Base-by-base conservation (phyloP, 2,797 vertebrate species). In the Ibycter americanus region DNA sequence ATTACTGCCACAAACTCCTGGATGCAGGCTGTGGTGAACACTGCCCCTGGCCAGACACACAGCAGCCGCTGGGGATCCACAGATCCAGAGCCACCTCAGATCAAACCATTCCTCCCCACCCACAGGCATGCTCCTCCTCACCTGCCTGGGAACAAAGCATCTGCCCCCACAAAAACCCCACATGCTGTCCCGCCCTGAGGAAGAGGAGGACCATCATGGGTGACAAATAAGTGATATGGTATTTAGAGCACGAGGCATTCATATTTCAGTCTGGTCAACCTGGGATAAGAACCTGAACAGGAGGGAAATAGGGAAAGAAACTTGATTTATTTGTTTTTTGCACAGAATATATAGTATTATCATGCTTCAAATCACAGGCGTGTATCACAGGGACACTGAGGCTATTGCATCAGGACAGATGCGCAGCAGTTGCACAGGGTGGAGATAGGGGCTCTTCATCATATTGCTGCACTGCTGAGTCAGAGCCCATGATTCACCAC, bases 51-150 rank as follows among this genome's bases (percentile, higher is more conserved):
- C 44, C 52, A 89, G 8, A 27, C 38, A 22, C 0, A 0, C 15
- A 46, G 52, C 42, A 84, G 25, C 14, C 18, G 5, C 21, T 12
- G 49, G 8, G 27, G 20, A 59, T 20, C 16, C 2, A 1, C 19
- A 62, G n/a, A 51, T 15, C 18, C 56, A 70, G 20, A 68, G 20
- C 15, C 31, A 55, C 34, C 34, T 80, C 42, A 77, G n/a, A 70
- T 15, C 3, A 59, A 87, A n/a, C 11, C 17, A 19, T 65, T 52
- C 23, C 44, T 71, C 15, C 14, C 55, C n/a, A 49, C 11, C 2
- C 1, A 1, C 2, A 0, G 34, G 18, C 1, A 0, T 31, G 12
- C 4, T 42, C 20, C 34, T 68, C 42, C 46, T 82, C 42, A 65
- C 18, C 52, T 86, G 29, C 52, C 54, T 46, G 40, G 10, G 21